These are phyloP conservation scores for Bucorvus abyssinicus DNA, from an alignment of 2,797 vertebrate genomes.

Conservation along the genomic window DNA sequence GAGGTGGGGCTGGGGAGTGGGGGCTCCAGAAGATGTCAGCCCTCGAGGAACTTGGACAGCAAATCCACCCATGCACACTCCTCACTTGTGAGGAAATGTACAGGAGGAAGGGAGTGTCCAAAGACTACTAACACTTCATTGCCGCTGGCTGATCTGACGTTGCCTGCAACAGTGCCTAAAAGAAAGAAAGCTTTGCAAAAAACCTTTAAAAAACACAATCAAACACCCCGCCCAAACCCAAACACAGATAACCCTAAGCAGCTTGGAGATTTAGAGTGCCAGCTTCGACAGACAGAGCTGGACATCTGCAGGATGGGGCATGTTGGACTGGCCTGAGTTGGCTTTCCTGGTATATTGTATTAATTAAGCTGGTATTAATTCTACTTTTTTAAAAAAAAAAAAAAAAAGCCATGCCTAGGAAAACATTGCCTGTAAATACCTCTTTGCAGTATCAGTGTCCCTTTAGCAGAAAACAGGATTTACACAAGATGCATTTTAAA, in stretches of 20 bases:
- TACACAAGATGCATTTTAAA: constrained; percentile 9
- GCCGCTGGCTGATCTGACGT: neutral
- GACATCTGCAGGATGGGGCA: neutral
- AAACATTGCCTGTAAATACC: neutral
- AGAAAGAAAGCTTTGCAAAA: neutral
- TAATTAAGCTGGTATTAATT: neutral
- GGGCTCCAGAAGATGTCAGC: too few species aligned
- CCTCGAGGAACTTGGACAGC: neutral
- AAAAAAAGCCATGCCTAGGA: neutral
- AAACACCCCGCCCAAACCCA: neutral
- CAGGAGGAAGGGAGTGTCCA: neutral
- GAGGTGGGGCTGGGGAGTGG: neutral
- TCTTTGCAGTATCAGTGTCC: neutral
- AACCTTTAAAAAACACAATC: neutral
- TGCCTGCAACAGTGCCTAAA: neutral
- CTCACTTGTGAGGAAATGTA: neutral
- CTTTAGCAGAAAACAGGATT: constrained; percentile 49
- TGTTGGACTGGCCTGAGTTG: neutral
- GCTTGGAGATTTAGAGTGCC: neutral
- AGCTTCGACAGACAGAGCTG: neutral
- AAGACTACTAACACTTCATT: neutral
- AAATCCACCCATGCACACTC: neutral
- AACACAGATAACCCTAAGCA: neutral
- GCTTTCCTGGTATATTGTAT: neutral
- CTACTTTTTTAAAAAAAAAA: neutral